Evolutionary conservation across 2,888 invertebrate genomes (phyloP), one percentile per base, ranked within the genome.

Genomic region (Apoda limacodes): DNA sequence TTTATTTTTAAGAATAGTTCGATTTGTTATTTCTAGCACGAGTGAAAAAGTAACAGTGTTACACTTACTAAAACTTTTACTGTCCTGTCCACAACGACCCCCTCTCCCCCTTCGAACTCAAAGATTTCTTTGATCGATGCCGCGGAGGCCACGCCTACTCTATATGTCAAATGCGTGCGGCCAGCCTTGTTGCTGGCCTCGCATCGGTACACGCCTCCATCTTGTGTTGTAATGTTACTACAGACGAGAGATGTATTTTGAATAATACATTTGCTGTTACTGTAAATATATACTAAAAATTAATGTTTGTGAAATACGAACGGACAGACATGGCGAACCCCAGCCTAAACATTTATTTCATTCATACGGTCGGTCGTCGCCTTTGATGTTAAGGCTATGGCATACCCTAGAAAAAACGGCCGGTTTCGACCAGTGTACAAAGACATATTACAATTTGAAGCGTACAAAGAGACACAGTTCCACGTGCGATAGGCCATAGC

Each of bases 131-230:
- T 23, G 5, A 69, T 50, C 3, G 6, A 42, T 1, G 66, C 58
- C 0, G 48, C 42, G 0, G 50, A 63, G n/a, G 82, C 62, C 1
- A 85, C 76, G 11, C 60, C 58, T 19, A 87, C 70, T 27, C 70
- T 59, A 45, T 84, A 85, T 31, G 63, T 59, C 9, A 82, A 67
- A 34, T 75, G 69, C 1, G 80, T 62, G 1, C 62, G 58, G 1
- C 88, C 88, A 1, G 84, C 87, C 25, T 62, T 61, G 51, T 85
- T 88, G n/a, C 50, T 55, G 0, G 87, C 87, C 9, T 74, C 64
- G 43, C 89, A 89, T 0, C 75, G 80, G 50, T 82, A 85, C 12
- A 75, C 46, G 0, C 86, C 87, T 24, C 64, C 71, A 9, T 83
- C 60, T 1, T 37, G 21, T 1, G 35, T 13, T 0, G 67, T 45